These are phyloP conservation scores for Nothobranchius furzeri DNA, from an alignment of 2,113 vertebrate genomes.

Conservation along the genomic window DNA sequence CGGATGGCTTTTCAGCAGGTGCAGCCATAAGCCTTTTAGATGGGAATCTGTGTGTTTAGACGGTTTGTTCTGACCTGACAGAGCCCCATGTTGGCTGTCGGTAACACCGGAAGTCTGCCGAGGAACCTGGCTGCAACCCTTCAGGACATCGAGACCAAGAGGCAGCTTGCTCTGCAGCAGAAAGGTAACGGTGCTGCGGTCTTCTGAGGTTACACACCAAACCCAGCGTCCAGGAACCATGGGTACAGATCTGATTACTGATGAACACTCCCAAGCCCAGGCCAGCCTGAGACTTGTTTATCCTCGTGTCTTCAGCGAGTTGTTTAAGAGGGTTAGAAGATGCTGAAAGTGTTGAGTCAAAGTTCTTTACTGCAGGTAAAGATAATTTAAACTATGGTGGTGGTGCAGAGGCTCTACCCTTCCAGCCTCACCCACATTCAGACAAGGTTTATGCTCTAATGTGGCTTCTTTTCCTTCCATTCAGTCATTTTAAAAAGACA, in stretches of 20 bases:
- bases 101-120: constrained; percentile 86
- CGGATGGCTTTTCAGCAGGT: neutral
- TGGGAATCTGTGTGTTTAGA: neutral
- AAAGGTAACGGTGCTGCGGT: constrained; percentile 81
- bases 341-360: too few species aligned
- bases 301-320: too few species aligned
- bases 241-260: neutral
- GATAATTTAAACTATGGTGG: too few species aligned
- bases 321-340: too few species aligned
- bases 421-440: neutral
- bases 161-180: constrained; percentile 93
- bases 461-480: too few species aligned
- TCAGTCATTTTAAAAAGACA: too few species aligned
- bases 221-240: neutral
- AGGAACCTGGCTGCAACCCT: constrained; percentile 89
- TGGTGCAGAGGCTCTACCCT: too few species aligned
- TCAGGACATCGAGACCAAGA: constrained; percentile 94
- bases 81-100: constrained; percentile 78
- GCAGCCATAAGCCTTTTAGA: neutral
- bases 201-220: neutral
- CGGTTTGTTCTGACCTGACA: constrained; percentile 54
- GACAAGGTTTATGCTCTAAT: neutral
- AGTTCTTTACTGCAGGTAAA: too few species aligned
- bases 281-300: too few species aligned
- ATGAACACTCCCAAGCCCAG: too few species aligned